Evolutionary conservation across 2,888 invertebrate species (phyloP), one percentile per base, ranked within the genome.

Genomic region (Pyrgus malvae): DNA sequence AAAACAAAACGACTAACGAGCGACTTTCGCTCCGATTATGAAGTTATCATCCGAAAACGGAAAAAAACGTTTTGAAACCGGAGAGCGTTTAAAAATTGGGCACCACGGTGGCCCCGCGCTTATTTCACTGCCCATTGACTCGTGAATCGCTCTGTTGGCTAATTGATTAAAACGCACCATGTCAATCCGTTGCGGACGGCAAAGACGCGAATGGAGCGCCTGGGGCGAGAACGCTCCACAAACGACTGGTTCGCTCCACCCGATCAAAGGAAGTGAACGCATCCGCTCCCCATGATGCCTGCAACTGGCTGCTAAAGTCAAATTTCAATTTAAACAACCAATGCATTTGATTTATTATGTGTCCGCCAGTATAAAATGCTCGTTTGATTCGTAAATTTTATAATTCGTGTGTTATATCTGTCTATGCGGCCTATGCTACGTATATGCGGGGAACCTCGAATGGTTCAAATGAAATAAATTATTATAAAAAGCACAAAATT

Each of bases 141-240:
- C 80, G 87, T 72, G 72, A 85, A 84, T 72, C 76, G 74, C 74
- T 45, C 37, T 33, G 23, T 31, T 70, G 70, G 82, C 77, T 90
- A 88, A 90, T 90, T 90, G 89, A 90, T 89, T 90, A 88, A 88
- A 89, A 87, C 86, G 85, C 89, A 86, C 69, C 80, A 71, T 79
- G 86, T 87, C 87, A 87, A 87, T 87, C 78, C 73, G 64, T 46
- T 21, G 50, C 58, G 60, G 69, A 68, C 70, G 68, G 71, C 67
- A 73, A 78, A 73, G 81, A 77, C 76, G 78, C 68, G 58, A 50
- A 45, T 45, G 55, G 65, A 64, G 64, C 68, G 68, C 72, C 67
- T 57, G 31, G 68, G 69, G 66, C 63, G 48, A 57, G 3, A 48
- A 48, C 48, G 56, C 55, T 56, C 55, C 62, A 59, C 55, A 63